Percentiles rank a stretch among this genome's conserved stretches.
Conservation (phyloP, 2,888 invertebrate species). For the Tenthredo livida region DNA sequence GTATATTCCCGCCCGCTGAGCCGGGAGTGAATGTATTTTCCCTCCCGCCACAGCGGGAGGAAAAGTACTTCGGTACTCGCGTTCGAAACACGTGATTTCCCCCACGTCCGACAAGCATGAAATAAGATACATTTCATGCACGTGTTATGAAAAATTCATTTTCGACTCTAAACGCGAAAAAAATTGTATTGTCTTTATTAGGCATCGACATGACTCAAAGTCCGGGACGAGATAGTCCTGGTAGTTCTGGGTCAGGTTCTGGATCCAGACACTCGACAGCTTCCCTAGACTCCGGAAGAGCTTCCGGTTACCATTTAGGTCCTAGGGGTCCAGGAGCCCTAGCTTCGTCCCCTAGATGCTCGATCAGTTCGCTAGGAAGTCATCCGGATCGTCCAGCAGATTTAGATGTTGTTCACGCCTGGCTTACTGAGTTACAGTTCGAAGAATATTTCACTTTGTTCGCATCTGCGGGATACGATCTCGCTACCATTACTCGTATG, state of each 20-base stretch:
- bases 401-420: constrained; percentile 95
- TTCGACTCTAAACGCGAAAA: neutral
- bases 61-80: too few relatives aligned
- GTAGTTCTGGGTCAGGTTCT: constrained; percentile 93
- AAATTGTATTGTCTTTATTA: constrained; percentile 53
- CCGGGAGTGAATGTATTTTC: too few relatives aligned
- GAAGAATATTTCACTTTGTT: constrained; percentile 97
- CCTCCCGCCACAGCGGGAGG: too few relatives aligned
- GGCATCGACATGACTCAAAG: constrained; percentile 81
- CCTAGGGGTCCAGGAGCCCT: constrained; percentile 81
- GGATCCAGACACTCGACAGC: constrained; percentile 95
- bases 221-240: constrained; percentile 96
- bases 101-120: too few relatives aligned
- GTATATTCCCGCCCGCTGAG: too few relatives aligned
- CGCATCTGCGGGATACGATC: constrained; percentile 97
- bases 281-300: constrained; percentile 94
- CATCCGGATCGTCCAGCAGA: constrained; percentile 81
- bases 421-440: constrained; percentile 96
- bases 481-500: constrained; percentile 99
- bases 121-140: too few relatives aligned
- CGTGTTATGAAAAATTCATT: too few relatives aligned
- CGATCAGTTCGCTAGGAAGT: constrained; percentile 82
- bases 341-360: constrained; percentile 83
- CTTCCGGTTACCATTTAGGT: constrained; percentile 87
- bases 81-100: too few relatives aligned